Percentiles rank a stretch among this genome's conserved stretches.
Evolutionary conservation across 2,888 invertebrate species (phyloP).

Genomic region (Cancer borealis): DNA sequence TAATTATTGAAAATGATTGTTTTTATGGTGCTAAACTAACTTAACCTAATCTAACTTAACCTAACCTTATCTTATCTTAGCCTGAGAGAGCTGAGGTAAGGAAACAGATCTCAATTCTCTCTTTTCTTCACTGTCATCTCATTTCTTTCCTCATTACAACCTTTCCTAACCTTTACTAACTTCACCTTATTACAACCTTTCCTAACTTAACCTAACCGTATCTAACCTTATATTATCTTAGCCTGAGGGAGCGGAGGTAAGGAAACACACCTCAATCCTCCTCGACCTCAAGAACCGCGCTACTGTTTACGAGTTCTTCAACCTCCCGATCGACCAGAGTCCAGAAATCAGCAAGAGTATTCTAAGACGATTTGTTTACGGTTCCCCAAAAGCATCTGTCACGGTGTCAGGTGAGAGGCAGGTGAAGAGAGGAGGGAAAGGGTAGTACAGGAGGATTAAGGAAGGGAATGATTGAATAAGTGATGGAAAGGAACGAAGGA

Average conservation of each 20-base stretch:
- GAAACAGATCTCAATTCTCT: slow-evolving; percentile 82
- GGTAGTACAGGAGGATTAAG: not conserved
- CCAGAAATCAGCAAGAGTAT: slow-evolving; percentile 81
- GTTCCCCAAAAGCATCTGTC: slow-evolving; percentile 81
- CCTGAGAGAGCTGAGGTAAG: slow-evolving; percentile 82
- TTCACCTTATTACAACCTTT: not conserved
- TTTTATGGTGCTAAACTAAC: not conserved
- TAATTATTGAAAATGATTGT: not conserved
- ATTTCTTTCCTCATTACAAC: not conserved
- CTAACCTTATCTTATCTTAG: slow-evolving; percentile 77
- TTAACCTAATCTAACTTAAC: no score
- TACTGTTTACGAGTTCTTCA: slow-evolving; percentile 81
- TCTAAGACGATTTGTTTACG: slow-evolving; percentile 82
- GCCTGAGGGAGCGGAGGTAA: slow-evolving; percentile 82
- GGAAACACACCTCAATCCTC: slow-evolving; percentile 82
- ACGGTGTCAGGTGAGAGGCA: slow-evolving; percentile 79
- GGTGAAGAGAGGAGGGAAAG: not conserved
- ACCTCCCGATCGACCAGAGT: slow-evolving; percentile 82
- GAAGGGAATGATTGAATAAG: not conserved
- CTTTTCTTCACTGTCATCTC: not conserved
- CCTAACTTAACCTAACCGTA: no score
- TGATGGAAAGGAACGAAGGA: not conserved
- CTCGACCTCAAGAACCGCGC: slow-evolving; percentile 82
- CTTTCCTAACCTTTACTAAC: not conserved
- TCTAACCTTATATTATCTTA: slow-evolving; percentile 71